Evolutionary conservation across 2,797 vertebrate genomes (phyloP), one percentile per base, ranked within the genome.

Genomic region (Danio aesculapii): DNA sequence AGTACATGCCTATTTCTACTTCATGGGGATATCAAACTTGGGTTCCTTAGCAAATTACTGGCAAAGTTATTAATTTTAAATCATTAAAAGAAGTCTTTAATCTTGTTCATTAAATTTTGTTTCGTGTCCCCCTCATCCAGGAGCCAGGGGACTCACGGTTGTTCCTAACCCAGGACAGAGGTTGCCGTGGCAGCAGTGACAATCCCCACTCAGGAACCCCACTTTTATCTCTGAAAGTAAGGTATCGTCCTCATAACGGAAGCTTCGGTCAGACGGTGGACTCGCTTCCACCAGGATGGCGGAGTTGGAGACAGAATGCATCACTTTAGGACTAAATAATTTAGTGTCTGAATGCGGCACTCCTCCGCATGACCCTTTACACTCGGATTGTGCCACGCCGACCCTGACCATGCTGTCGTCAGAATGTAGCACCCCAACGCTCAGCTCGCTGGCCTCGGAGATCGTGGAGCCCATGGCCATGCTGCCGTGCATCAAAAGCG

Each of bases 401-500:
- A 83, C 85, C 7, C 87, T 94, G 62, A 91, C 87, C 52, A 90
- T 94, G 72, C 91, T 95, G 49, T 90, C 91, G 6, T 88, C 93
- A 0, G 93, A 92, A 83, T 93, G 92, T 74, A 84, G 91, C 21
- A 91, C 91, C 1, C 90, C 93, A 50, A 91, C 92, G 1, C 92
- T 94, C 83, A 89, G 90, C 88, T 91, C 92, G 0, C 90, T 94
- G 80, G 89, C 91, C 16, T 90, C 92, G 0, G 93, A 94, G 83
- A 86, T 93, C 0, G 91, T 88, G 0, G 93, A 93, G 88, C 92
- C 94, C 4, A 88, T 92, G 73, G 91, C 88, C 79, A 94, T 95
- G 94, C 88, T 95, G 85, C 91, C 93, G 0, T 94, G 92, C 3
- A 89, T 94, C 61, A 95, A 95, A 88, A 93, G 86, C 2, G 94